Conservation (phyloP, 1,140 invertebrate species). For the Orius laevigatus region DNA sequence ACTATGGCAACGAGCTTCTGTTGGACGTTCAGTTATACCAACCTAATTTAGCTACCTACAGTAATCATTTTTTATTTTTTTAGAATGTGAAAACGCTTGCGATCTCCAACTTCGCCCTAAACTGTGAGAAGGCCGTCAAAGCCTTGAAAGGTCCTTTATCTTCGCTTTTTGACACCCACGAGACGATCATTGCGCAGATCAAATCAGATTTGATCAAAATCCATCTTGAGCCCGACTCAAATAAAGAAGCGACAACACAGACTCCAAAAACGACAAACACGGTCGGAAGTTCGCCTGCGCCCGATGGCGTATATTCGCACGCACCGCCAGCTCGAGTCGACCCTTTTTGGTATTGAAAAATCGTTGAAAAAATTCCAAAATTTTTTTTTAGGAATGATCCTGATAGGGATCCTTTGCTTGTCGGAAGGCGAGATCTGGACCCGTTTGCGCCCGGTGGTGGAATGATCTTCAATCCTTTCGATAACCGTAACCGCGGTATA, state of each 20-base stretch:
- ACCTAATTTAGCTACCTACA: background rate
- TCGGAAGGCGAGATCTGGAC: slow-evolving; percentile 56
- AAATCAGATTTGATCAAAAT: slow-evolving; percentile 34
- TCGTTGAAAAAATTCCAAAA: slow-evolving; percentile 2
- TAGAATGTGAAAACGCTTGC: slow-evolving; percentile 29
- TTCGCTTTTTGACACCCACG: slow-evolving; percentile 22
- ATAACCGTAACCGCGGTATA: slow-evolving; percentile 20
- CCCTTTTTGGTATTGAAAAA: slow-evolving; percentile 10
- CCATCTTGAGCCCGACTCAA: slow-evolving; percentile 23
- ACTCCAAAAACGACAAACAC: slow-evolving; percentile 20
- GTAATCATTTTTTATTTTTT: slow-evolving; percentile 1
- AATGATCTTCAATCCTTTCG: slow-evolving; percentile 57
- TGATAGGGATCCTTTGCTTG: slow-evolving; percentile 27
- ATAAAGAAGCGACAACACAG: slow-evolving; percentile 26
- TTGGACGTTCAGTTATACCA: too few species aligned
- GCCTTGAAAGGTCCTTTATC: slow-evolving; percentile 27
- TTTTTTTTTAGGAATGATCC: slow-evolving; percentile 6
- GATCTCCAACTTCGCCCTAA: slow-evolving; percentile 27
- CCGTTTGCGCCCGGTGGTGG: slow-evolving; percentile 45
- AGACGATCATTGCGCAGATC: slow-evolving; percentile 26
- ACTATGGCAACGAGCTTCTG: too few species aligned
- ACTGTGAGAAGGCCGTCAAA: slow-evolving; percentile 28
- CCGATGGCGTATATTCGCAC: slow-evolving; percentile 14
- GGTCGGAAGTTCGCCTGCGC: background rate
- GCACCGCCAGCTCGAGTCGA: slow-evolving; percentile 24